These are phyloP conservation scores for Anas bernieri DNA, from an alignment of 2,797 vertebrate genomes.

Conservation along the genomic window DNA sequence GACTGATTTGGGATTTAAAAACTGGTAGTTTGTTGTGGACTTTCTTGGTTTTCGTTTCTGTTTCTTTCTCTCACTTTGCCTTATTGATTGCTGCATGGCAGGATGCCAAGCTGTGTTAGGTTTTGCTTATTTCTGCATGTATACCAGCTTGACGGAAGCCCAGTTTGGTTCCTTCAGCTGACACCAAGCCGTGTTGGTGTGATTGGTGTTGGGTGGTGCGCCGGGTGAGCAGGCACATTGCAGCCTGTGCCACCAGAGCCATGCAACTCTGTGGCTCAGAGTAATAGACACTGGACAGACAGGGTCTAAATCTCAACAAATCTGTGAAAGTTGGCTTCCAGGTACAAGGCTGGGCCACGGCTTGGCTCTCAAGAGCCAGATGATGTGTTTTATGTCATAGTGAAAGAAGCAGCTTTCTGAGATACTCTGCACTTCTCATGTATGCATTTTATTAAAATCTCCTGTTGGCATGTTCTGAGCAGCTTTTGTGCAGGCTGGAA, in stretches of 20 bases:
- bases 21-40: not conserved
- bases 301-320: not conserved
- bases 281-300: not conserved
- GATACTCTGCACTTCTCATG: not conserved
- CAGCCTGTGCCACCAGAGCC: not conserved
- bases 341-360: not conserved
- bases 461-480: conserved; percentile 1
- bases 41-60: not conserved
- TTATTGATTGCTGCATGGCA: not conserved
- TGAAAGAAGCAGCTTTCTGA: conserved; percentile 21
- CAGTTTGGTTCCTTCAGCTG: not conserved
- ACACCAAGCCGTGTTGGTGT: not conserved
- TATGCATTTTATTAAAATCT: conserved; percentile 21
- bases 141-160: not conserved
- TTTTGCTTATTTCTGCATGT: not conserved
- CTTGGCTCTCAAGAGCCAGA: not conserved
- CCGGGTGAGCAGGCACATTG: not conserved
- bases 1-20: not conserved
- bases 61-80: not conserved
- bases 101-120: not conserved
- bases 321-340: not conserved
- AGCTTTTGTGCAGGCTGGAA: conserved; percentile 11
- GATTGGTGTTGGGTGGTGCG: not conserved
- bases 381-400: conserved; percentile 1
- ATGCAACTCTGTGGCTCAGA: not conserved